These are phyloP conservation scores for Rhingia campestris DNA, from an alignment of 2,888 invertebrate species.

Conservation along the genomic window DNA sequence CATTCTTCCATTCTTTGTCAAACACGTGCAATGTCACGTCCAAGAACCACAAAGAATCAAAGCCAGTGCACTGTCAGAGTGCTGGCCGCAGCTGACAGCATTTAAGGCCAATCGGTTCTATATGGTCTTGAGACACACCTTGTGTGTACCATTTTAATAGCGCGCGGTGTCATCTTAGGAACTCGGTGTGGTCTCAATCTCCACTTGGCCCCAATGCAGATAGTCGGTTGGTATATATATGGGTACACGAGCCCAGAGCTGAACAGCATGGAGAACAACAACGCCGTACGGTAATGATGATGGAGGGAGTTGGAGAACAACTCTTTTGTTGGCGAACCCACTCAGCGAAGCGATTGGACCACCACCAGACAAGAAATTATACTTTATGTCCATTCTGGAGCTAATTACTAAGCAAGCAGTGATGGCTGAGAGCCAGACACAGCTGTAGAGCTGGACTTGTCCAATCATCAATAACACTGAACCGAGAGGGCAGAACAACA, in stretches of 20 bases:
- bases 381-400: conserved; percentile 70
- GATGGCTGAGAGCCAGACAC: conserved; percentile 30
- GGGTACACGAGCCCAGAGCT: neutral
- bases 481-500: conserved; percentile 53
- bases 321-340: conserved; percentile 54
- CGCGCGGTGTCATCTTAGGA: conserved; percentile 68
- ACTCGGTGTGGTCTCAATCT: conserved; percentile 69
- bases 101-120: conserved; percentile 62
- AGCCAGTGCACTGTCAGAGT: conserved; percentile 48
- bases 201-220: conserved; percentile 40
- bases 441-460: conserved; percentile 25
- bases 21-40: conserved; percentile 74
- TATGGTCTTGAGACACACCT: conserved; percentile 73
- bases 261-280: conserved; percentile 3
- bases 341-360: conserved; percentile 54
- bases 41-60: conserved; percentile 51
- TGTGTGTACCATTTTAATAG: conserved; percentile 64
- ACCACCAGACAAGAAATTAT: conserved; percentile 69
- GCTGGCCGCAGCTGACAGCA: conserved; percentile 26
- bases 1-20: conserved; percentile 63
- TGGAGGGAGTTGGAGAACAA: conserved; percentile 26
- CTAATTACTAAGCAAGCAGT: conserved; percentile 73
- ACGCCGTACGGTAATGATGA: neutral
- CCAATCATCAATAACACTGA: conserved; percentile 52
- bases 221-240: neutral